Evolutionary conservation across 2,797 vertebrate genomes (phyloP).

Genomic region (Enoplosus armatus): DNA sequence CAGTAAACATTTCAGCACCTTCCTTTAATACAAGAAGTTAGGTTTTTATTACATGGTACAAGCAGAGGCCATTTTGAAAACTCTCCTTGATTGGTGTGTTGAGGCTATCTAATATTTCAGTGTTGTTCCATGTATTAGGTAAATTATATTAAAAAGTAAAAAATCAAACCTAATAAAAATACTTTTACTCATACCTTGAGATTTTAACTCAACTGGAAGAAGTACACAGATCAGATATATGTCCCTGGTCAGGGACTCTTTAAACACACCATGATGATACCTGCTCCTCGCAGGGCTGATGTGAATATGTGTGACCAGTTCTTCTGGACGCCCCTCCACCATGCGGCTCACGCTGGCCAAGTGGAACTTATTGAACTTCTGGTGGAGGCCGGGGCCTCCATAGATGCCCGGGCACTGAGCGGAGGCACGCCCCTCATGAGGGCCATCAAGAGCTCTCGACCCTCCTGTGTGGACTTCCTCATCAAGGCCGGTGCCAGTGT

Average conservation of each 20-base stretch:
- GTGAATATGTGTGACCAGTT: conserved; percentile 91
- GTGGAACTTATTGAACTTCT: conserved; percentile 88
- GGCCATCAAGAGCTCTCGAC: conserved; percentile 89
- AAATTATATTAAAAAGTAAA: too few relatives aligned
- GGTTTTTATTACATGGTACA: background rate
- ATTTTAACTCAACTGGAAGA: background rate
- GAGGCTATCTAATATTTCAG: background rate
- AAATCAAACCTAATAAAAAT: background rate
- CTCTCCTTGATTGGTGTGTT: background rate
- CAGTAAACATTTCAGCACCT: background rate
- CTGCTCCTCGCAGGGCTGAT: conserved; percentile 78
- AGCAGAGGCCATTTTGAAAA: too few relatives aligned
- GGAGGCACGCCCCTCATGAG: conserved; percentile 92
- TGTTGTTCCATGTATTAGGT: background rate
- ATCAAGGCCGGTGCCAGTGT: conserved; percentile 89
- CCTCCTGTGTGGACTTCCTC: conserved; percentile 91
- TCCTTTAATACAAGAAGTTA: background rate
- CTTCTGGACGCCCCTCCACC: conserved; percentile 94
- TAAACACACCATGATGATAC: background rate
- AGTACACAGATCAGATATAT: background rate
- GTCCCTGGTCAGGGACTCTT: background rate
- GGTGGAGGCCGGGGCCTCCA: conserved; percentile 85
- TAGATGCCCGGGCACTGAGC: conserved; percentile 86
- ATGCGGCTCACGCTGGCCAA: conserved; percentile 91
- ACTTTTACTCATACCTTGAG: background rate